These are phyloP conservation scores for Austrofundulus limnaeus DNA, from an alignment of 2,113 vertebrate genomes.

Conservation along the genomic window DNA sequence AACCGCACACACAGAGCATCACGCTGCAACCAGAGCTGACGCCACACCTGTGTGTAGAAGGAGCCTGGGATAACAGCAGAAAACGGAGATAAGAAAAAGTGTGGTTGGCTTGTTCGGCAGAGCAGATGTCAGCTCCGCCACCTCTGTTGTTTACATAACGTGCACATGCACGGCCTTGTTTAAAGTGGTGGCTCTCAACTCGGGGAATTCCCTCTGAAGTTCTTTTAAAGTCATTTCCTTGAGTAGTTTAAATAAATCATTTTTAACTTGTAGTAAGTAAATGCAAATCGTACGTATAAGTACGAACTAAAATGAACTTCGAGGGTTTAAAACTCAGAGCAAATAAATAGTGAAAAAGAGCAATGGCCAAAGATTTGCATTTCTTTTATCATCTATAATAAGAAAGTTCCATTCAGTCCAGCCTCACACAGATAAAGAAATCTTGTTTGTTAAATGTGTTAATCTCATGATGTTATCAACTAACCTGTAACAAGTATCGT, in stretches of 20 bases:
- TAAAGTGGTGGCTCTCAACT: background rate
- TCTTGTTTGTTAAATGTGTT: background rate
- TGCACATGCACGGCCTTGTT: conserved; percentile 1
- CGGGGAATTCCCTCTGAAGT: background rate
- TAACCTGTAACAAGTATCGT: no score
- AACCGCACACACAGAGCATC: background rate
- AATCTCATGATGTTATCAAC: no score
- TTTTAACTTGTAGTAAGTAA: background rate
- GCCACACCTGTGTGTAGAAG: conserved; percentile 36
- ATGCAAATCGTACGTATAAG: background rate
- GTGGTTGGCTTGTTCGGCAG: conserved; percentile 24
- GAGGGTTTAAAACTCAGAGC: background rate
- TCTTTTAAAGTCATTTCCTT: background rate
- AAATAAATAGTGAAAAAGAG: background rate
- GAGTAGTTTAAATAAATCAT: background rate
- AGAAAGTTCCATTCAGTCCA: background rate
- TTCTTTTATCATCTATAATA: background rate
- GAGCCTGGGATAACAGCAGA: background rate
- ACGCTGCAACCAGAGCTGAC: background rate
- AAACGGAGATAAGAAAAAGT: conserved; percentile 35
- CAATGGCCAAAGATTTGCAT: background rate
- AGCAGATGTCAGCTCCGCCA: conserved; percentile 36
- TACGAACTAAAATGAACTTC: background rate
- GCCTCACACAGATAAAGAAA: background rate
- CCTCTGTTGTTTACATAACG: conserved; percentile 14